Conservation (phyloP, 1,140 invertebrate genomes). For the Sitobion miscanthi region DNA sequence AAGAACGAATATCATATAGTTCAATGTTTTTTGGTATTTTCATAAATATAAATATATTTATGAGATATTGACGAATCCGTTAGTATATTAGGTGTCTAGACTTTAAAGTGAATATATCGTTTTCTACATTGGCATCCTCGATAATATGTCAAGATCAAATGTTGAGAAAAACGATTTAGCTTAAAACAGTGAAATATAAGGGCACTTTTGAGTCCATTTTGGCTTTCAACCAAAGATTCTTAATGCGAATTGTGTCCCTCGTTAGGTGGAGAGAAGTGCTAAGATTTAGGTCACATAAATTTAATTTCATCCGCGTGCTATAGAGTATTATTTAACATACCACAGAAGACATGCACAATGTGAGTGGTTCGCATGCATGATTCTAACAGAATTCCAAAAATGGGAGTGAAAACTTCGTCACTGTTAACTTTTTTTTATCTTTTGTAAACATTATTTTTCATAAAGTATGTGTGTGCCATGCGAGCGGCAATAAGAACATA, state of each 20-base stretch:
- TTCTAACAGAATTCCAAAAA: background rate
- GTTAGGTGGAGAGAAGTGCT: background rate
- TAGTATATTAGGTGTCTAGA: conserved; percentile 26
- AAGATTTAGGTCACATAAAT: background rate
- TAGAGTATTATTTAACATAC: background rate
- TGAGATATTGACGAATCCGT: background rate
- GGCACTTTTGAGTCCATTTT: background rate
- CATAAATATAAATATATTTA: background rate
- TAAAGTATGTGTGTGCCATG: background rate
- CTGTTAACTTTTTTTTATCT: background rate
- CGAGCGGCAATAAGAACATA: background rate
- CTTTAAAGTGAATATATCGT: background rate
- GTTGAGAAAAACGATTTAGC: conserved; percentile 16
- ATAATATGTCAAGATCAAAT: conserved; percentile 43
- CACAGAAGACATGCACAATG: background rate
- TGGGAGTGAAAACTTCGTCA: background rate
- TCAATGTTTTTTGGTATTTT: background rate
- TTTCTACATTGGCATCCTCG: background rate
- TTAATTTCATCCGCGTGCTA: background rate
- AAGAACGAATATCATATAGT: background rate
- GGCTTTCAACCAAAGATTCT: background rate
- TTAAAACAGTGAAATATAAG: conserved; percentile 18
- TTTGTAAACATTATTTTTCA: background rate
- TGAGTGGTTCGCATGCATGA: background rate
- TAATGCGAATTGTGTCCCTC: background rate